Percentiles rank a stretch among this genome's conserved stretches.
These are phyloP conservation scores for Malurus alboscapulatus DNA, from an alignment of 2,113 vertebrate genomes.

Conservation along the genomic window DNA sequence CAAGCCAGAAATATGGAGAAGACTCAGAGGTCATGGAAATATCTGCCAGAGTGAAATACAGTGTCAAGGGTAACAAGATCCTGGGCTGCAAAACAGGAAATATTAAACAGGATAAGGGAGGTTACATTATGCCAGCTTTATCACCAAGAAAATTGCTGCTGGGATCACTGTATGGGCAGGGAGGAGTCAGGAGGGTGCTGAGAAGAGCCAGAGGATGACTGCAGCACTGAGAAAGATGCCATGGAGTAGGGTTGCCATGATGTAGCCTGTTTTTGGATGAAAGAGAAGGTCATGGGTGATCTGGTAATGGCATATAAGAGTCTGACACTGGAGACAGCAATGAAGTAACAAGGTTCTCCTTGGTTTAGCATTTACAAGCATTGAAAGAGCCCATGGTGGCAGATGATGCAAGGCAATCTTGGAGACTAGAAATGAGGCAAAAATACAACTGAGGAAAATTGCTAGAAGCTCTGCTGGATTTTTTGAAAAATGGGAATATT, in stretches of 20 bases:
- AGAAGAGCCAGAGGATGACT: constrained; percentile 24
- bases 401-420: not conserved
- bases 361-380: not conserved
- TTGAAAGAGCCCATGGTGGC: not conserved
- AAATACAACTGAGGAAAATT: not conserved
- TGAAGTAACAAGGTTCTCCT: not conserved
- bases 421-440: not conserved
- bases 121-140: constrained; percentile 9
- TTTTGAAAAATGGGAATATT: not conserved
- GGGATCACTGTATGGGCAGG: not conserved
- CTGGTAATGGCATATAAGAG: not conserved
- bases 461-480: not conserved
- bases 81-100: constrained; percentile 6
- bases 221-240: constrained; percentile 15
- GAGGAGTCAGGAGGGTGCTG: not conserved
- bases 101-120: not conserved
- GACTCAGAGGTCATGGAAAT: not conserved
- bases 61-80: not conserved
- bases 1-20: not conserved
- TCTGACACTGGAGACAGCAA: not conserved
- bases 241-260: not conserved
- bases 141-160: not conserved
- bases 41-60: not conserved
- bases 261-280: not conserved
- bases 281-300: not conserved